These are phyloP conservation scores for Rhopalosiphum nymphaeae DNA, from an alignment of 2,888 invertebrate species.

Conservation along the genomic window DNA sequence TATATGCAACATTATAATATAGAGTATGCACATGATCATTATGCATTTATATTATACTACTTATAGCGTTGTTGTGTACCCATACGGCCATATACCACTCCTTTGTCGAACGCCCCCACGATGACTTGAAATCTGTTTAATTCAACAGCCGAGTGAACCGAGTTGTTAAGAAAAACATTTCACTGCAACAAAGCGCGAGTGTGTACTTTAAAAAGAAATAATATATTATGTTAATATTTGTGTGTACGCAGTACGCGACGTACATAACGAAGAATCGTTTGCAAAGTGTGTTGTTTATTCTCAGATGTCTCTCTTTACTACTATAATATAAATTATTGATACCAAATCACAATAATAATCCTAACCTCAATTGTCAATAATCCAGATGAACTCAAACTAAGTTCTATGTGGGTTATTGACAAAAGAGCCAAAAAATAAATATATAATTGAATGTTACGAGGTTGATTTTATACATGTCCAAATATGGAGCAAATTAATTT, in stretches of 20 bases:
- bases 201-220: neutral
- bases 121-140: neutral
- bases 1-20: neutral
- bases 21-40: neutral
- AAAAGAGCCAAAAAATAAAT: neutral
- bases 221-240: neutral
- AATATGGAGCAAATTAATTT: neutral
- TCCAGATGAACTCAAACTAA: neutral
- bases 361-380: neutral
- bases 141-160: neutral
- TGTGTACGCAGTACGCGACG: neutral
- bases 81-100: neutral
- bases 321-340: neutral
- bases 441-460: neutral
- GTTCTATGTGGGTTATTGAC: neutral
- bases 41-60: neutral
- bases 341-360: neutral
- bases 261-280: neutral
- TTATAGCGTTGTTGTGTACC: neutral
- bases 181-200: neutral
- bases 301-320: neutral
- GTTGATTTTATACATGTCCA: neutral
- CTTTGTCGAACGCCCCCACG: conserved; percentile 1
- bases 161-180: neutral
- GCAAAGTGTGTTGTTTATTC: neutral